phyloP scores from a whole-genome alignment of 2,113 vertebrate genomes.

The Colinus virginianus region DNA sequence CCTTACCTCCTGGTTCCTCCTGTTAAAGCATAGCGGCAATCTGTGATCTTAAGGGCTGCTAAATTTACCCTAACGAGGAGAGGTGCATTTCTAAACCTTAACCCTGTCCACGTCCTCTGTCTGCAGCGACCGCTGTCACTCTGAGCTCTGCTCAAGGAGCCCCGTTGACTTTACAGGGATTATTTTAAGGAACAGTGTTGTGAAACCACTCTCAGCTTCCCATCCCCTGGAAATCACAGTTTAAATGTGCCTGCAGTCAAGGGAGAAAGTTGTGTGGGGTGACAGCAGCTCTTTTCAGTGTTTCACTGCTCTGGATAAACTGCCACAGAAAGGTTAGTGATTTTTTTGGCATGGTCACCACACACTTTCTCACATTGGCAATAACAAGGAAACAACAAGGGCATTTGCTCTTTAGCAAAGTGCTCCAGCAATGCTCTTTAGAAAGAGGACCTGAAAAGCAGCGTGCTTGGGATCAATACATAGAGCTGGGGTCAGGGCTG shows the following conservation, averaged over 20 bases:
- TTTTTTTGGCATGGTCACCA: background rate
- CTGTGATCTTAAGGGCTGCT: background rate
- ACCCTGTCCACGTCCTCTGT: background rate
- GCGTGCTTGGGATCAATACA: slow-evolving; percentile 37
- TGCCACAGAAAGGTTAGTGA: slow-evolving; percentile 10
- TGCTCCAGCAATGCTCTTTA: slow-evolving; percentile 21
- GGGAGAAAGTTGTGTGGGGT: slow-evolving; percentile 3
- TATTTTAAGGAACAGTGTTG: slow-evolving; percentile 35
- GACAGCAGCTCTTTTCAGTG: background rate
- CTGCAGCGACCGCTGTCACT: background rate
- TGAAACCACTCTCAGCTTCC: slow-evolving; percentile 33
- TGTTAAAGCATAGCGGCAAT: background rate
- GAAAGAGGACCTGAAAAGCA: slow-evolving; percentile 1
- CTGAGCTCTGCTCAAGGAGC: background rate
- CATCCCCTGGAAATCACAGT: slow-evolving; percentile 42
- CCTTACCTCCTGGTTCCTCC: background rate
- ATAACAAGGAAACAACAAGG: slow-evolving; percentile 57
- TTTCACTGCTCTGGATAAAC: background rate
- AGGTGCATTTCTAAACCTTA: background rate
- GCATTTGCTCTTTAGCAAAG: slow-evolving; percentile 33
- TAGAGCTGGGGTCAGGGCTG: background rate
- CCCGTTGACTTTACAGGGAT: background rate
- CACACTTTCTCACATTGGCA: slow-evolving; percentile 18
- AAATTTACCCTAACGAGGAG: background rate
- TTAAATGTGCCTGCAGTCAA: slow-evolving; percentile 31